phyloP scores from a whole-genome alignment of 2,113 vertebrate genomes.

The Oostethus manadensis region DNA sequence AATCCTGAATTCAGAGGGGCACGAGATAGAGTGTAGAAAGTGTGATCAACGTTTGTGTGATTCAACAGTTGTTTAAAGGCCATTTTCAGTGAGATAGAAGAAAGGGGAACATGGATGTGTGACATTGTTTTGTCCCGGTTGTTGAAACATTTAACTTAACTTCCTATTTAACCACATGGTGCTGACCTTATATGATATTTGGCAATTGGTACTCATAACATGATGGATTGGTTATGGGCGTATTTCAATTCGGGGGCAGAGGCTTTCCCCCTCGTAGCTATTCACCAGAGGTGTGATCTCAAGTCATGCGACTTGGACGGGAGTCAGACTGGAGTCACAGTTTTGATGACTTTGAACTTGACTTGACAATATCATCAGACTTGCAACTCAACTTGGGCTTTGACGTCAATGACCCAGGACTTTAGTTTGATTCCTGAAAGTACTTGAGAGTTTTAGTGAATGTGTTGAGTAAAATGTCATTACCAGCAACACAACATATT shows the following conservation, averaged over 20 bases:
- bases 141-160: slow-evolving; percentile 15
- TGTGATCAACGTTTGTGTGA: slow-evolving; percentile 48
- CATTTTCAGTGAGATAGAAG: slow-evolving; percentile 41
- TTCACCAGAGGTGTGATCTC: not conserved
- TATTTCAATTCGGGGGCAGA: slow-evolving; percentile 6
- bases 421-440: no score
- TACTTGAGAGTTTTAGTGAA: no score
- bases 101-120: slow-evolving; percentile 34
- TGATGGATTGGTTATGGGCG: not conserved
- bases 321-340: no score
- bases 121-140: slow-evolving; percentile 30
- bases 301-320: no score
- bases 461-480: no score
- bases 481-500: no score
- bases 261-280: not conserved
- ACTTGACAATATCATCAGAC: no score
- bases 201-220: not conserved
- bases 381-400: no score
- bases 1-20: not conserved
- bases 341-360: no score
- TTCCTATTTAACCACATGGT: slow-evolving; percentile 8
- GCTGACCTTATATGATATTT: not conserved
- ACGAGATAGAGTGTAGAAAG: slow-evolving; percentile 37
- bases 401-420: no score
- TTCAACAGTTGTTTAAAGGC: slow-evolving; percentile 61